phyloP scores from a whole-genome alignment of 2,113 vertebrate species.

The Lamprotornis superbus region DNA sequence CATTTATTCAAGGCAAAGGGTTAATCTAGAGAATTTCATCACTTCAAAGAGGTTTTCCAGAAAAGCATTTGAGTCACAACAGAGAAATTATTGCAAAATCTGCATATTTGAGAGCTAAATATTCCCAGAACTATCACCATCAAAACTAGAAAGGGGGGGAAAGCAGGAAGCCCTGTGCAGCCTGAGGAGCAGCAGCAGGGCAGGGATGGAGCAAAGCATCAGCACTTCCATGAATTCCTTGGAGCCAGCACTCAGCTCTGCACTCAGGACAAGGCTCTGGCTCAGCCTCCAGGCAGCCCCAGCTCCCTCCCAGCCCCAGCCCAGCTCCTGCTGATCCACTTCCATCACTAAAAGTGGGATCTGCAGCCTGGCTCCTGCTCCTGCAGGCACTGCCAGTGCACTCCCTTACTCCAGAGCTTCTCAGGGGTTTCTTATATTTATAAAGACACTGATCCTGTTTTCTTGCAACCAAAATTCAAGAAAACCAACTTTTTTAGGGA shows the following conservation, averaged over 20 bases:
- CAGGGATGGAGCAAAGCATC: background rate
- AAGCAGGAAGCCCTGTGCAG: background rate
- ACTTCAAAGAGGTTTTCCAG: background rate
- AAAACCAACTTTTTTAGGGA: background rate
- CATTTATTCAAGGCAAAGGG: background rate
- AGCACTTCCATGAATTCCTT: background rate
- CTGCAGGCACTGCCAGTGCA: background rate
- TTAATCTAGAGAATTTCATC: background rate
- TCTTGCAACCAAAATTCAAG: background rate
- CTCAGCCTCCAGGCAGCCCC: background rate
- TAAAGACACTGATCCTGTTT: background rate
- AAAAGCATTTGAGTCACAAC: background rate
- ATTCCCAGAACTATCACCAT: slow-evolving; percentile 25
- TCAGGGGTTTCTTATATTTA: background rate
- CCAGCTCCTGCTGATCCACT: background rate
- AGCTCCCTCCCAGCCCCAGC: background rate
- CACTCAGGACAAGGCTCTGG: background rate
- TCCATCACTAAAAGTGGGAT: background rate
- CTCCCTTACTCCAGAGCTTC: background rate
- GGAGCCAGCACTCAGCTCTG: background rate
- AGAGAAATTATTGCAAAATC: slow-evolving; percentile 50
- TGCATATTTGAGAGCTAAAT: slow-evolving; percentile 10
- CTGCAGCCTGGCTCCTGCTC: background rate
- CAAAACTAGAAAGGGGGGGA: background rate
- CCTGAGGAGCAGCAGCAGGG: background rate